These are phyloP conservation scores for Epizoanthus rinbou DNA, from an alignment of 92 coral and sea anemone species.

Conservation along the genomic window DNA sequence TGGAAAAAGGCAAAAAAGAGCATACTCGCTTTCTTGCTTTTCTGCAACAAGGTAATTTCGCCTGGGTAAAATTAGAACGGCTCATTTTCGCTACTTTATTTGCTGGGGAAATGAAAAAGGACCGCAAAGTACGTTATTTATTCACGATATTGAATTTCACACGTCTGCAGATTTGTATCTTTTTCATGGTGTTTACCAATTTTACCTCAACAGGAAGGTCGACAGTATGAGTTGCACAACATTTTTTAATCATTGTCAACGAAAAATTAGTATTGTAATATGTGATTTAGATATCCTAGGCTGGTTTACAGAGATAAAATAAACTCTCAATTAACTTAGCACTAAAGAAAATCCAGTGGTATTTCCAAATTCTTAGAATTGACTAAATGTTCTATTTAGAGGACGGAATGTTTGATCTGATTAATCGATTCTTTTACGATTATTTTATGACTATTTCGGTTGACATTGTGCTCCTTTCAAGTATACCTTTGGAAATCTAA, in stretches of 20 bases:
- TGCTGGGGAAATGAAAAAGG: slow-evolving; percentile 26
- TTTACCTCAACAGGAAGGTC: no score
- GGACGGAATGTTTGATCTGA: slow-evolving; percentile 13
- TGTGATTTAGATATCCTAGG: not conserved
- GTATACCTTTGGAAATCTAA: not conserved
- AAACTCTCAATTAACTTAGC: slow-evolving; percentile 5
- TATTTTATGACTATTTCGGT: not conserved
- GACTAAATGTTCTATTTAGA: slow-evolving; percentile 29
- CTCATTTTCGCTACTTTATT: slow-evolving; percentile 44
- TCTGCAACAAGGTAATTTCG: not conserved
- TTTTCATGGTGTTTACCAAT: not conserved
- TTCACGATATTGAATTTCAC: not conserved
- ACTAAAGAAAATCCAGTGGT: slow-evolving; percentile 25
- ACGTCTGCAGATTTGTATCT: not conserved
- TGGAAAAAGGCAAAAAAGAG: not conserved
- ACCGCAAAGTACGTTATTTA: not conserved
- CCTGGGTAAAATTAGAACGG: slow-evolving; percentile 37
- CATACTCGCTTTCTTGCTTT: not conserved
- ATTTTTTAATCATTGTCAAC: not conserved
- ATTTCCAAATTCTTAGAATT: slow-evolving; percentile 28
- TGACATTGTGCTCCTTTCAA: not conserved
- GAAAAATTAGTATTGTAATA: not conserved
- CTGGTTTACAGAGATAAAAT: slow-evolving; percentile 2
- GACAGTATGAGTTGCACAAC: not conserved
- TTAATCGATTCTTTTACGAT: not conserved